phyloP scores from a whole-genome alignment of 2,888 invertebrate genomes.

The Siphonodentalium dalli region DNA sequence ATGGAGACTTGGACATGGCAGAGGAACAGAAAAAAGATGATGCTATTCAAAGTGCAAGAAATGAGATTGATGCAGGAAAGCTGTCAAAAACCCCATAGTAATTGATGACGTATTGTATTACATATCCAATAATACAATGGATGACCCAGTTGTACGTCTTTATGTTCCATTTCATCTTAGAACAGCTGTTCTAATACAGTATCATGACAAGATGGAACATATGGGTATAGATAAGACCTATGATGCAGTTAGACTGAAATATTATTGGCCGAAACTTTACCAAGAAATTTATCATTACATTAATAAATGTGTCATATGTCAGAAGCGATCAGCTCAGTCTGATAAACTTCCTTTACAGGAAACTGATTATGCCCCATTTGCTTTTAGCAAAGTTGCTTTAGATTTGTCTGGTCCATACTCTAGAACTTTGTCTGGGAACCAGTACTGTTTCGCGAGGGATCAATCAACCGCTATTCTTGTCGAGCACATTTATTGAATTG shows the following conservation, averaged over 20 bases:
- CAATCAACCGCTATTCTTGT: too few species aligned
- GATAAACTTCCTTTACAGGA: conserved; percentile 5
- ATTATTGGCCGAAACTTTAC: conserved; percentile 11
- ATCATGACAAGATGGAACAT: conserved; percentile 16
- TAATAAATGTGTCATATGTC: conserved; percentile 3
- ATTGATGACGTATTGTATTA: conserved; percentile 25
- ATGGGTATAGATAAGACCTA: conserved; percentile 2
- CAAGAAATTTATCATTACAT: conserved; percentile 6
- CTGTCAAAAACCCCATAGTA: conserved; percentile 5
- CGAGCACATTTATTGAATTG: too few species aligned
- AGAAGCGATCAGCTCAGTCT: not conserved
- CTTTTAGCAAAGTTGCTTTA: conserved; percentile 9
- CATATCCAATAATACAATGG: conserved; percentile 19
- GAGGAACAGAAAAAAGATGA: conserved; percentile 2
- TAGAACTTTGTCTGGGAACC: conserved; percentile 9
- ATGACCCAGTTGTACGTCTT: conserved; percentile 18
- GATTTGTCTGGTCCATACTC: conserved; percentile 21
- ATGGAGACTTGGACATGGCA: not conserved
- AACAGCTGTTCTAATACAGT: conserved; percentile 6
- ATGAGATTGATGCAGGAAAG: conserved; percentile 5
- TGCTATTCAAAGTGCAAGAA: conserved; percentile 5
- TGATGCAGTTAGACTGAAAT: conserved; percentile 4
- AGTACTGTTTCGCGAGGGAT: too few species aligned
- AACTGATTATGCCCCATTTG: conserved; percentile 4
- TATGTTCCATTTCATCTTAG: conserved; percentile 14